Evolutionary conservation across 2,888 invertebrate genomes (phyloP), one percentile per base, ranked within the genome.

Genomic region (Troides aeacus): DNA sequence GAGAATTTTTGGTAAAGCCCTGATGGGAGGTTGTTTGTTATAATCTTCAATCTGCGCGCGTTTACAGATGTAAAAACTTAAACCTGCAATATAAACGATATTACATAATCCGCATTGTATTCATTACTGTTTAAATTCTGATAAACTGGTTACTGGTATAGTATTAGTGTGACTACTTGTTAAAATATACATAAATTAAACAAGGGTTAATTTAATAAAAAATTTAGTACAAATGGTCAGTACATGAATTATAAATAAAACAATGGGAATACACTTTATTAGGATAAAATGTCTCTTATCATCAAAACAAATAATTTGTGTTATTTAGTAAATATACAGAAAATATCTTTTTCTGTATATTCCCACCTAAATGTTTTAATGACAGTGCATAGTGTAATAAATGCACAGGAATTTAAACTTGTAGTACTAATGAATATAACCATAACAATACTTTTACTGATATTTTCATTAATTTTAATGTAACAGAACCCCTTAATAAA

Each of bases 21-120:
- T 56, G 62, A 66, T 70, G 50, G 53, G 24, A 60, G 53, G 59
- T 60, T 50, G 69, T 58, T 60, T 50, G 69, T 58, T 66, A 58
- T 58, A 39, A 30, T 68, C 70, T 66, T 59, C 66, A 42, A 60
- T 66, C 63, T 66, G 70, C 70, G 70, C 70, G 63, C 66, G 42
- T 70, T 66, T 70, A 70, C 60, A 66, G 66, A 66, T 59, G 70
- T 66, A 70, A 63, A 66, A 60, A 70, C 56, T 64, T 66, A 70
- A 66, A 70, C 70, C 70, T 70, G 70, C 59, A 70, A 70, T 70
- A 66, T 66, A 70, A 70, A 70, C 63, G 10, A 70, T 30, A 65
- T 64, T 60, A 63, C 57, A 70, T 63, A 53, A 39, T 61, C 39
- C 62, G 62, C 24, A 23, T 42, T 23, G 36, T n/a, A 23, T 61